phyloP scores from a whole-genome alignment of 1,140 invertebrate genomes.

The Adelges cooleyi region DNA sequence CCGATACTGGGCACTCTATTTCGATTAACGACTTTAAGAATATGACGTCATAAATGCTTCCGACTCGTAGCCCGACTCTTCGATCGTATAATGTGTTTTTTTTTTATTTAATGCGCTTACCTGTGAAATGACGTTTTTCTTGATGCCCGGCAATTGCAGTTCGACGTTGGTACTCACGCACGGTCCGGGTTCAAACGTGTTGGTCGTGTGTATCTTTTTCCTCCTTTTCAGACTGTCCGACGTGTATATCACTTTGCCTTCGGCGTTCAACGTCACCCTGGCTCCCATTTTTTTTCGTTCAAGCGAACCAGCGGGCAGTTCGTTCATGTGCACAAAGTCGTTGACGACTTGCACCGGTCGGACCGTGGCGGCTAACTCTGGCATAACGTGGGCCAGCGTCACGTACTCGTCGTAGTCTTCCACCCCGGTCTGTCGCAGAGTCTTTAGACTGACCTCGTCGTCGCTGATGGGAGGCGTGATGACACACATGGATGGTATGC shows the following conservation, averaged over 20 bases:
- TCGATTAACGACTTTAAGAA: no score
- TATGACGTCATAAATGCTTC: no score
- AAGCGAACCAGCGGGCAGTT: conserved; percentile 39
- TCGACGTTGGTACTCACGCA: conserved; percentile 30
- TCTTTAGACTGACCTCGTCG: conserved; percentile 49
- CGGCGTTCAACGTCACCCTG: conserved; percentile 70
- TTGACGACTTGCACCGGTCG: conserved; percentile 46
- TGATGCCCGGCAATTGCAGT: not conserved
- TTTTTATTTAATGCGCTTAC: not conserved
- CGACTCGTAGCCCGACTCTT: no score
- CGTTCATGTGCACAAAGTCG: conserved; percentile 33
- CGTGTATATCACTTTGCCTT: conserved; percentile 79
- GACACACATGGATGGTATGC: conserved; percentile 85
- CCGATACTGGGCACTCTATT: no score
- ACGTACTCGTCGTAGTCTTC: conserved; percentile 63
- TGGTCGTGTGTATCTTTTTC: conserved; percentile 69
- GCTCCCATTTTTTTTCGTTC: conserved; percentile 48
- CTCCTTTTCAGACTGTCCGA: conserved; percentile 73
- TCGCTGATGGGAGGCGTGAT: conserved; percentile 79
- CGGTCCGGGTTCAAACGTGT: conserved; percentile 60
- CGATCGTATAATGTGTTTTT: no score
- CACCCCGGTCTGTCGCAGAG: conserved; percentile 18
- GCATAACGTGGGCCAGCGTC: conserved; percentile 67
- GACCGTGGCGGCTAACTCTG: conserved; percentile 40
- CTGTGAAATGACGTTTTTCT: not conserved